phyloP scores from a whole-genome alignment of 64 coral and sea anemone genomes.

The Montipora sp. region DNA sequence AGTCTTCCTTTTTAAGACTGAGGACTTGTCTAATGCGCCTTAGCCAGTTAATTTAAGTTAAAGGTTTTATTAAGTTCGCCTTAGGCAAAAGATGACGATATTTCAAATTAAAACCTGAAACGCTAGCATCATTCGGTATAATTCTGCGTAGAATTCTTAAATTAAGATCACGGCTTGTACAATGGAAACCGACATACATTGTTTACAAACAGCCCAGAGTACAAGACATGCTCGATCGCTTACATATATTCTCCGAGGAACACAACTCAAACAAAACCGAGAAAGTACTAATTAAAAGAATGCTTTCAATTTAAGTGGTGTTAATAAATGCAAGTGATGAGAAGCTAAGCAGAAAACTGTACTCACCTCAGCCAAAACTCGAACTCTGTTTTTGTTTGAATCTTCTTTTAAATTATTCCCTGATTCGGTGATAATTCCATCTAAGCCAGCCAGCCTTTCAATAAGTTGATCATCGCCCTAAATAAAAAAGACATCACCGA shows the following conservation, averaged over 20 bases:
- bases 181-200: slow-evolving; percentile 2
- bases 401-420: slow-evolving; percentile 74
- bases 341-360: neutral
- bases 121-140: neutral
- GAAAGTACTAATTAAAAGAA: slow-evolving; percentile 45
- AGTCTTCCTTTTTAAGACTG: neutral
- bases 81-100: neutral
- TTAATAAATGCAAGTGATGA: slow-evolving; percentile 8
- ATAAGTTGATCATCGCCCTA: slow-evolving; percentile 94
- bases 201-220: slow-evolving; percentile 47
- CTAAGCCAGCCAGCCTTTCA: slow-evolving; percentile 90
- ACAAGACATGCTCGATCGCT: neutral
- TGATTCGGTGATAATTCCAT: slow-evolving; percentile 94
- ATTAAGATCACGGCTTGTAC: slow-evolving; percentile 24
- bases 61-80: neutral
- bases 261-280: slow-evolving; percentile 34
- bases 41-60: neutral
- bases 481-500: slow-evolving; percentile 17
- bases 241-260: slow-evolving; percentile 5
- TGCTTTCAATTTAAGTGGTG: slow-evolving; percentile 23
- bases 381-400: slow-evolving; percentile 71
- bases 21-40: neutral
- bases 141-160: slow-evolving; percentile 53
- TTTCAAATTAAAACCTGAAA: neutral
- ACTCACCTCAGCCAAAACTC: slow-evolving; percentile 87